These are phyloP conservation scores for Muraenolepis orangiensis DNA, from an alignment of 2,797 vertebrate species.

Conservation along the genomic window DNA sequence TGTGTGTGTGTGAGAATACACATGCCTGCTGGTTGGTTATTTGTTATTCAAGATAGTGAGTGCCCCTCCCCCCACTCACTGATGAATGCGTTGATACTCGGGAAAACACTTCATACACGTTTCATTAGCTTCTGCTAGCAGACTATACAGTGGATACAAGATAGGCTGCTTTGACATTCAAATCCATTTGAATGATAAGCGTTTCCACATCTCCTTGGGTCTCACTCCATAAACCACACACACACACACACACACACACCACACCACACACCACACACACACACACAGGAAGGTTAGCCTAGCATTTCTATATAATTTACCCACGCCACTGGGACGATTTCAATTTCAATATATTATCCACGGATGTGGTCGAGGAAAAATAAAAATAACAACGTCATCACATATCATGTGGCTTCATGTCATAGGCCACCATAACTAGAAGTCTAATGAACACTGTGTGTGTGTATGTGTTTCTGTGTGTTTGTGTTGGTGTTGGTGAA, in stretches of 20 bases:
- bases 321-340: not conserved
- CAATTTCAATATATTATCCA: not conserved
- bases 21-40: not conserved
- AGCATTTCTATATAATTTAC: not conserved
- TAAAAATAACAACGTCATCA: not conserved
- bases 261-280: slow-evolving; percentile 9
- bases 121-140: not conserved
- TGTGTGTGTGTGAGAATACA: not conserved
- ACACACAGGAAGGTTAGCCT: not conserved
- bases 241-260: slow-evolving; percentile 3
- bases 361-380: not conserved
- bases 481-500: no score
- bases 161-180: not conserved
- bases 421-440: not conserved
- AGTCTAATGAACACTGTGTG: not conserved
- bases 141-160: not conserved
- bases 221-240: not conserved
- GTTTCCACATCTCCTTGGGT: not conserved
- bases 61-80: not conserved
- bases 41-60: not conserved
- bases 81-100: not conserved
- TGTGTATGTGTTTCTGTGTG: no score
- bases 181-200: not conserved
- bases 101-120: slow-evolving; percentile 1
- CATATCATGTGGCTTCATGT: not conserved